Base-by-base conservation (phyloP, 2,888 invertebrate species). In the Drosophila antonietae region DNA sequence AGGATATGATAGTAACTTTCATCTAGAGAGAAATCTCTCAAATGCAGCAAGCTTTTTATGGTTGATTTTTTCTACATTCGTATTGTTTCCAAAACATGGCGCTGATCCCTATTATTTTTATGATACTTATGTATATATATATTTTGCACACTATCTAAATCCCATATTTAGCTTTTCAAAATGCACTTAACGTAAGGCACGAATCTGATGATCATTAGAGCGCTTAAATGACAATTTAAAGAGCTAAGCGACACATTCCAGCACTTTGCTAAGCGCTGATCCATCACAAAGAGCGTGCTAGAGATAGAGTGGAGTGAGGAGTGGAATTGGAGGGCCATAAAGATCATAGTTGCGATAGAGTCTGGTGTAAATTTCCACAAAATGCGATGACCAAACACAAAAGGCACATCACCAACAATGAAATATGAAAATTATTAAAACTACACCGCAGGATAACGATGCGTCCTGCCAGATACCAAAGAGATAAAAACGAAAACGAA, bases 341-440 rank as follows among this genome's bases (percentile, higher is more conserved):
- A 73, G 89, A 87, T 84, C 46, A 15, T 46, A 56, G 66, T 49
- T 59, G 35, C 49, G 86, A 84, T 80, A 71, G 59, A 56, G 66
- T 35, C 41, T 75, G 84, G 83, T 89, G 89, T 88, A 89, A 82
- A 82, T 87, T 83, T 90, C 83, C 72, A 70, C 70, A 87, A 83
- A 88, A 76, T 73, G 79, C 75, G 75, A 90, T 91, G 89, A 90
- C 84, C 90, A 89, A 90, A 75, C 81, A 89, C 60, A 89, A 84
- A 86, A 75, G 59, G 60, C 57, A 53, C 28, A 23, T 9, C 52
- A 23, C 49, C 46, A 53, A 55, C 33, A 70, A 67, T 67, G 67
- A 89, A 89, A 76, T 91, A 90, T 91, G 89, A 90, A 51, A 91
- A 88, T 84, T 90, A 86, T 89, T 77, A 80, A 78, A 83, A 75